Percentiles rank a stretch among this genome's conserved stretches.
Evolutionary conservation across 2,797 vertebrate species (phyloP).

Genomic region (Anniella stebbinsi): DNA sequence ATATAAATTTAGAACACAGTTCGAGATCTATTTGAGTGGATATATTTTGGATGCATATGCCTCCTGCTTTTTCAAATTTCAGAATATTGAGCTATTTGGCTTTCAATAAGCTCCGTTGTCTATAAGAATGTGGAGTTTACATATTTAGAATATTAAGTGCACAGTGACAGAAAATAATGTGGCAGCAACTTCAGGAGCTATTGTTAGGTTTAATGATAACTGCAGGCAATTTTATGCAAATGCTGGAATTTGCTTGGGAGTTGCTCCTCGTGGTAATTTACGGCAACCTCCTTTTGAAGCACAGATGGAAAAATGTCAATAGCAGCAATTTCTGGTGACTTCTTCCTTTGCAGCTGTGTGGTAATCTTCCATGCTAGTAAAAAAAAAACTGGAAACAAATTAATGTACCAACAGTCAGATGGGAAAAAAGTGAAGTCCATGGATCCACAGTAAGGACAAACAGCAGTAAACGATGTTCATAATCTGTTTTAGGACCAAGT

Average conservation of each 20-base stretch:
- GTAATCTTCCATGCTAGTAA: conserved; percentile 46
- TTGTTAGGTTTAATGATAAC: conserved; percentile 58
- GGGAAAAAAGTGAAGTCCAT: conserved; percentile 23
- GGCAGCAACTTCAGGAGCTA: conserved; percentile 33
- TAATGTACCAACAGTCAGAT: conserved; percentile 44
- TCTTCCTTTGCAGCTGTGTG: conserved; percentile 53
- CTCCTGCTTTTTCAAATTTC: neutral
- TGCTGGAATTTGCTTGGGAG: conserved; percentile 60
- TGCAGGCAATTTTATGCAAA: conserved; percentile 65
- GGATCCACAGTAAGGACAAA: neutral
- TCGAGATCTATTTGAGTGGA: conserved; percentile 5
- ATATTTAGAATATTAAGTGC: conserved; percentile 31
- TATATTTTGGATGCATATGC: neutral
- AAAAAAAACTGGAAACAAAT: conserved; percentile 35
- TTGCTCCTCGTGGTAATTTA: conserved; percentile 48
- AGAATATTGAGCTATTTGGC: neutral
- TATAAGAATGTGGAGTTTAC: conserved; percentile 11
- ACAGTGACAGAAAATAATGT: conserved; percentile 45
- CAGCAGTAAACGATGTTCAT: neutral
- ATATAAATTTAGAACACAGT: conserved; percentile 10
- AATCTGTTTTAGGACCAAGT: neutral
- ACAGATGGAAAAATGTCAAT: conserved; percentile 42
- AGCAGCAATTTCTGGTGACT: conserved; percentile 54
- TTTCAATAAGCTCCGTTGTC: neutral
- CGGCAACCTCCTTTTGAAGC: conserved; percentile 32